phyloP scores from a whole-genome alignment of 2,113 vertebrate genomes.

The Calidris pygmaea region DNA sequence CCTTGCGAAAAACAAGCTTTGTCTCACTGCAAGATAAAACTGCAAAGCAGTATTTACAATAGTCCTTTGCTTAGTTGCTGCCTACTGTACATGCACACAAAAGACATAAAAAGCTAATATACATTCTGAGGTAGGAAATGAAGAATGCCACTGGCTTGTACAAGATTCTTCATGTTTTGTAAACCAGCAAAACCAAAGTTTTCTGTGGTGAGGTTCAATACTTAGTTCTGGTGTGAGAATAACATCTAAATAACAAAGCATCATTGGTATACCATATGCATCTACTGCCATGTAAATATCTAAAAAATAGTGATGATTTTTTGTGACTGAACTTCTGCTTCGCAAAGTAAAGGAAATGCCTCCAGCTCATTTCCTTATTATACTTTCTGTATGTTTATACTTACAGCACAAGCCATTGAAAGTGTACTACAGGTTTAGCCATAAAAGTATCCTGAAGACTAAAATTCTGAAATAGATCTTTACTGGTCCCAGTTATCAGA shows the following conservation, averaged over 20 bases:
- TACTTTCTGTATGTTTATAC: not conserved
- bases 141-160: constrained; percentile 75
- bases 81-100: constrained; percentile 52
- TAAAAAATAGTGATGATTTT: not conserved
- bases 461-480: constrained; percentile 26
- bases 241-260: constrained; percentile 27
- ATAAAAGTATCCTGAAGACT: constrained; percentile 2
- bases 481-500: constrained; percentile 61
- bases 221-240: constrained; percentile 55
- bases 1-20: constrained; percentile 39
- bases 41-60: constrained; percentile 70
- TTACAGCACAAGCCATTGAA: constrained; percentile 27
- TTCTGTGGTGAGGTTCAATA: constrained; percentile 64
- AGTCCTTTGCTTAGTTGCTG: constrained; percentile 41
- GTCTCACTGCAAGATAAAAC: constrained; percentile 47
- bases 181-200: constrained; percentile 69
- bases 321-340: constrained; percentile 15
- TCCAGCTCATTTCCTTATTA: constrained; percentile 13
- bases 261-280: not conserved
- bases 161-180: constrained; percentile 71
- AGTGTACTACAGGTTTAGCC: not conserved
- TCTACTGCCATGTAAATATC: not conserved
- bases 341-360: not conserved
- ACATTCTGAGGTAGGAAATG: constrained; percentile 79
- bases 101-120: constrained; percentile 60